Evolutionary conservation across 2,888 invertebrate species (phyloP), one percentile per base, ranked within the genome.

Genomic region (Thyatira batis): DNA sequence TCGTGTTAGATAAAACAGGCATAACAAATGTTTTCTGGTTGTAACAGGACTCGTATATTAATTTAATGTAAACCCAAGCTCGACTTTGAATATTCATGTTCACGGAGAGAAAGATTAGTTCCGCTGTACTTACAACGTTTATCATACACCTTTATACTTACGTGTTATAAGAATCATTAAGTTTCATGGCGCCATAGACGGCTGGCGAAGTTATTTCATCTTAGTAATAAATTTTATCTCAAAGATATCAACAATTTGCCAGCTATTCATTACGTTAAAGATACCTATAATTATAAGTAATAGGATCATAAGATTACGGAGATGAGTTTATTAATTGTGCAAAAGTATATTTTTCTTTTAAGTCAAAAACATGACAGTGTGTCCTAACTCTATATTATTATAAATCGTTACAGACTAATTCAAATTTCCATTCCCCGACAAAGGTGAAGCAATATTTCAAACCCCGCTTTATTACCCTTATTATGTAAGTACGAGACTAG

Each of bases 41-140:
- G 58, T 71, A 76, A 70, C 67, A 80, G 74, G 76, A 74, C 71
- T 62, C 53, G 52, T 50, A 52, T 75, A 79, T 80, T 80, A 80
- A 78, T 78, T 77, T 75, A 75, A 78, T 76, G 79, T 77, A 73
- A 76, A 74, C 70, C 68, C 64, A 67, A 60, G 3, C 17, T 20
- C 13, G 48, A 48, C 67, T 78, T 75, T 81, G 81, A 84, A 84
- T 84, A 84, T 84, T 84, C 84, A 84, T 84, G 75, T 69, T 57
- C 64, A 60, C 58, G 63, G 50, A 58, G 67, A 67, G 69, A 69
- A 70, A 66, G 75, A 82, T 82, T 78, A 69, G 80, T 79, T 82
- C 77, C 75, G 74, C 61, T 57, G 66, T 74, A 71, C 68, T 73
- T 70, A 62, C 55, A 67, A 71, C 71, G 76, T 76, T 78, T 76